Evolutionary conservation across 2,888 invertebrate species (phyloP).

Genomic region (Coenonympha arcania): DNA sequence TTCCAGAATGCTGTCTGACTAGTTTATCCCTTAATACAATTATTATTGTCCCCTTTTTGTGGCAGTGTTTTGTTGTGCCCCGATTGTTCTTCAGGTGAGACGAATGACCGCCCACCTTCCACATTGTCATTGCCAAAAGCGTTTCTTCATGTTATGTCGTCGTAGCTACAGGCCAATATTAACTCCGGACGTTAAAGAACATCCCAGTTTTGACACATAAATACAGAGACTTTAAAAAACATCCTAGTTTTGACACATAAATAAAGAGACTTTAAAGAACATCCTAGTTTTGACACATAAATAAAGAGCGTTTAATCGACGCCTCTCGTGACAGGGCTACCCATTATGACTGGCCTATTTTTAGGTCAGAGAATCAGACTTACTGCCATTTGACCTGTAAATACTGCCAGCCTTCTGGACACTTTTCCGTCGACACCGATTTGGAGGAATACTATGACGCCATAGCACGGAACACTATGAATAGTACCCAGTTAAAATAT

Average conservation of each 20-base stretch:
- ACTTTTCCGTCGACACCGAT: no score
- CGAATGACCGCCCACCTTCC: conserved; percentile 18
- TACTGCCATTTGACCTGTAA: no score
- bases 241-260: not conserved
- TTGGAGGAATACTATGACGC: no score
- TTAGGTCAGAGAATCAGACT: no score
- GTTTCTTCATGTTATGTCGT: not conserved
- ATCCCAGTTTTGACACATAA: not conserved
- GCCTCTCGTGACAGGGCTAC: no score
- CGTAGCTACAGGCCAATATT: not conserved
- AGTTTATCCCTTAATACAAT: not conserved
- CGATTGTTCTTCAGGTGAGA: conserved; percentile 11
- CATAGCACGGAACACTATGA: no score
- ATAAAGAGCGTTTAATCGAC: no score
- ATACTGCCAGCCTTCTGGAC: no score
- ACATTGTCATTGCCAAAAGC: not conserved
- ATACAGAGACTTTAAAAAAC: not conserved
- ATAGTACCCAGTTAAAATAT: no score
- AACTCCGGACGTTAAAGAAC: not conserved
- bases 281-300: no score
- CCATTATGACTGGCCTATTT: no score
- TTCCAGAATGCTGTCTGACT: no score
- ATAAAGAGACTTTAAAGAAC: not conserved
- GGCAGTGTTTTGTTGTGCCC: not conserved
- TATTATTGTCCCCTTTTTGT: not conserved